A percentile compares a stretch with the other conserved stretches of the same genome.
Conservation (phyloP, 1,140 invertebrate genomes). For the Agrypnia vestita region DNA sequence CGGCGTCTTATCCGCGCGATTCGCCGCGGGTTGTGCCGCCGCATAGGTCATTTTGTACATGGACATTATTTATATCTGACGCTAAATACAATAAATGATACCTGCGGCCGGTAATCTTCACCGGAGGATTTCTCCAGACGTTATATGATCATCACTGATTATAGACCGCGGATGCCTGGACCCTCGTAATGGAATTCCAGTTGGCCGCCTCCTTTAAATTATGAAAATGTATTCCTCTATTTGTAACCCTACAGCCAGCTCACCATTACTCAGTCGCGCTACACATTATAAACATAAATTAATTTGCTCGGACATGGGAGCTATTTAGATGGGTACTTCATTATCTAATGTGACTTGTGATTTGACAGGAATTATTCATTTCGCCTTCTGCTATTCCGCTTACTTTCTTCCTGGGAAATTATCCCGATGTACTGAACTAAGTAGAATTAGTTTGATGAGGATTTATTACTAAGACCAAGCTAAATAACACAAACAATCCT, state of each 20-base stretch:
- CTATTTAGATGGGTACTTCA: conserved; percentile 13
- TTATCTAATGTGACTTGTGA: conserved; percentile 14
- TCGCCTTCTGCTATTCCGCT: no score
- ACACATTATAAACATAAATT: conserved; percentile 32
- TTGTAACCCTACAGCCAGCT: conserved; percentile 29
- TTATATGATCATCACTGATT: conserved; percentile 40
- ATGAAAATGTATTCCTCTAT: conserved; percentile 57
- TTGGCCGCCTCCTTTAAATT: conserved; percentile 53
- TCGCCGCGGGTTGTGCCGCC: conserved; percentile 13
- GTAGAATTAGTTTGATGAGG: no score
- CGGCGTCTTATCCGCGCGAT: conserved; percentile 11
- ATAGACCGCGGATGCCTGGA: conserved; percentile 41
- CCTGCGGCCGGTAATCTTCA: conserved; percentile 45
- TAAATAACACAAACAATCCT: no score
- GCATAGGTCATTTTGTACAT: conserved; percentile 27
- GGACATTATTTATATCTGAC: conserved; percentile 58
- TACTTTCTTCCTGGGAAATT: no score
- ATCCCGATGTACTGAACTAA: no score
- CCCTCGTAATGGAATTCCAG: conserved; percentile 46
- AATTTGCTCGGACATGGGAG: conserved; percentile 25
- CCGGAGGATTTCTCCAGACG: conserved; percentile 34
- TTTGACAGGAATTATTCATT: not conserved
- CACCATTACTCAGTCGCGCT: conserved; percentile 13
- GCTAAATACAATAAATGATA: conserved; percentile 60
- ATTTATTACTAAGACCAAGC: no score